phyloP scores from a whole-genome alignment of 2,113 vertebrate genomes.

The Pao palembangensis region DNA sequence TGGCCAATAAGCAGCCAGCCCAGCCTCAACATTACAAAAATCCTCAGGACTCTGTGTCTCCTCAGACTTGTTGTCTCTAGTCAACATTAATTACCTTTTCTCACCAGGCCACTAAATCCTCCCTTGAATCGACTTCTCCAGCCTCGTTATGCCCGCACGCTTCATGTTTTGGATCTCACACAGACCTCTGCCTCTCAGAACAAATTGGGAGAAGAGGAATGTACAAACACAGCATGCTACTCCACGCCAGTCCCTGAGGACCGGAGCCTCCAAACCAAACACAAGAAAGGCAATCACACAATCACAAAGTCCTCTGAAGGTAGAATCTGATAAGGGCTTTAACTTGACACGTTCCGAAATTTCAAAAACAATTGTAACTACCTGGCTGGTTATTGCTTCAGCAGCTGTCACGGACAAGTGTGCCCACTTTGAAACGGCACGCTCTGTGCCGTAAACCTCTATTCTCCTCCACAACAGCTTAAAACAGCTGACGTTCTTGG shows the following conservation, averaged over 20 bases:
- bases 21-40: conserved; percentile 27
- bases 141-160: conserved; percentile 7
- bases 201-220: conserved; percentile 46
- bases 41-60: neutral
- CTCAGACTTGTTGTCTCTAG: neutral
- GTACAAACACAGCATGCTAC: conserved; percentile 49
- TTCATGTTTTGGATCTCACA: conserved; percentile 39
- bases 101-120: conserved; percentile 11
- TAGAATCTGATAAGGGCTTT: neutral
- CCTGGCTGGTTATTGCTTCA: neutral
- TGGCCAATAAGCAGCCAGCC: conserved; percentile 27
- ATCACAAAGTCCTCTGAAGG: neutral
- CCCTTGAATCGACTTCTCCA: conserved; percentile 21
- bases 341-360: neutral
- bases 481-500: conserved; percentile 7
- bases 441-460: neutral
- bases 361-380: no score
- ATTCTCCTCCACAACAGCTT: no score
- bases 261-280: conserved; percentile 15
- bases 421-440: neutral
- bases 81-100: neutral
- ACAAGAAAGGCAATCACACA: conserved; percentile 8
- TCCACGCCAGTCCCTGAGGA: conserved; percentile 19
- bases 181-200: conserved; percentile 39
- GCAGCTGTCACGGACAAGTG: neutral